Evolutionary conservation across 1,140 invertebrate species (phyloP).

Genomic region (Sinonovacula constricta): DNA sequence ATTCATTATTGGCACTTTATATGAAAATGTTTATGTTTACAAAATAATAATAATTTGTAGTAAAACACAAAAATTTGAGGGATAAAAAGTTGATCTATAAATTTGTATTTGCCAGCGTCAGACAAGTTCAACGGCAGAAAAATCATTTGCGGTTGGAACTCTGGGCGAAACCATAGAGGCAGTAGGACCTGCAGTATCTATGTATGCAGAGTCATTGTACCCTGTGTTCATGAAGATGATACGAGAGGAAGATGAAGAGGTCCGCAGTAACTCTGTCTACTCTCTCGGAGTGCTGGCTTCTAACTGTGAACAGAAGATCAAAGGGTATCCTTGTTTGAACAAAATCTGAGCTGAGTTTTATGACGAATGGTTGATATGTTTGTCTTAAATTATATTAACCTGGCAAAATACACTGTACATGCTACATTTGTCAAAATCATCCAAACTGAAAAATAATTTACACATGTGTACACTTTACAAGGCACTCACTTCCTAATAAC

Average conservation of each 20-base stretch:
- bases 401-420: too few relatives aligned
- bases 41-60: too few relatives aligned
- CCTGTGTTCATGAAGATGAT: constrained; percentile 83
- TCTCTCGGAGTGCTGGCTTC: constrained; percentile 86
- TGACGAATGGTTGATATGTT: too few relatives aligned
- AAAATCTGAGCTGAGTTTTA: too few relatives aligned
- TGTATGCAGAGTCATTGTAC: constrained; percentile 83
- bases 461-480: too few relatives aligned
- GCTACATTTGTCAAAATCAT: too few relatives aligned
- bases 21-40: too few relatives aligned
- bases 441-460: too few relatives aligned
- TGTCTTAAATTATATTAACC: too few relatives aligned
- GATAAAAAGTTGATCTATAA: background rate
- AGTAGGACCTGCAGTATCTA: constrained; percentile 77
- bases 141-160: constrained; percentile 86
- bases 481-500: too few relatives aligned
- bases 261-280: constrained; percentile 88
- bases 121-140: constrained; percentile 82
- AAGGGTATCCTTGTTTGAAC: constrained; percentile 81
- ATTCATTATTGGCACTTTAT: too few relatives aligned
- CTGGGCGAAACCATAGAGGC: constrained; percentile 86
- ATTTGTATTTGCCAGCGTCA: constrained; percentile 79
- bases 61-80: too few relatives aligned
- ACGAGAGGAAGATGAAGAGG: constrained; percentile 84
- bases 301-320: constrained; percentile 82